phyloP scores from a whole-genome alignment of 2,113 vertebrate species.

The Campylorhamphus procurvoides region DNA sequence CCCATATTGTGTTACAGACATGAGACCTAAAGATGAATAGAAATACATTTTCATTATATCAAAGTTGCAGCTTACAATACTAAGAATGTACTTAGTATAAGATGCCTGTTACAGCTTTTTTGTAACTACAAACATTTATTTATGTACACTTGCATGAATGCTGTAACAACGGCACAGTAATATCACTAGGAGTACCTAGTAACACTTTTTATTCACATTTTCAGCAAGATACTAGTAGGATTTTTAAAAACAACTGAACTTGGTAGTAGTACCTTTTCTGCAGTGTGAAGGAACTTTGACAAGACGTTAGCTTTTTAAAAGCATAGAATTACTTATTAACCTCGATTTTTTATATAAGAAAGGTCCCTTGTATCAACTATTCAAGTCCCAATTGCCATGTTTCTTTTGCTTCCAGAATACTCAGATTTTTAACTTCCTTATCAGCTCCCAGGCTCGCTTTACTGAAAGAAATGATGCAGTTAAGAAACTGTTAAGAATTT shows the following conservation, averaged over 20 bases:
- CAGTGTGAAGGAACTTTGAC: not conserved
- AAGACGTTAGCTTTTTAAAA: not conserved
- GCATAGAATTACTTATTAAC: not conserved
- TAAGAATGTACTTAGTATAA: not conserved
- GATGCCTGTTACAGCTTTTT: not conserved
- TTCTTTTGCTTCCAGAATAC: not conserved
- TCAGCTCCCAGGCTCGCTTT: not conserved
- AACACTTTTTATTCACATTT: not conserved
- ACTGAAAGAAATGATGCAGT: not conserved
- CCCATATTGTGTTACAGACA: not conserved
- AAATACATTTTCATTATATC: not conserved
- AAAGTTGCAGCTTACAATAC: not conserved
- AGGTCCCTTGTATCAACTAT: not conserved
- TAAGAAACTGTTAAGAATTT: not conserved
- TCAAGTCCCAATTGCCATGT: not conserved
- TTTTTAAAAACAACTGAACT: not conserved
- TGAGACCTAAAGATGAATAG: not conserved
- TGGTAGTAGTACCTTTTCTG: not conserved
- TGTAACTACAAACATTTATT: not conserved
- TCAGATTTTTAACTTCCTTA: not conserved
- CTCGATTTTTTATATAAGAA: not conserved
- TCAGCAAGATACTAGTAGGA: not conserved
- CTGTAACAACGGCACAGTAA: not conserved
- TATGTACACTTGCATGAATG: not conserved
- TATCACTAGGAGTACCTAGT: not conserved